Evolutionary conservation across 2,113 vertebrate species (phyloP).

Genomic region (Ciconia stormi): DNA sequence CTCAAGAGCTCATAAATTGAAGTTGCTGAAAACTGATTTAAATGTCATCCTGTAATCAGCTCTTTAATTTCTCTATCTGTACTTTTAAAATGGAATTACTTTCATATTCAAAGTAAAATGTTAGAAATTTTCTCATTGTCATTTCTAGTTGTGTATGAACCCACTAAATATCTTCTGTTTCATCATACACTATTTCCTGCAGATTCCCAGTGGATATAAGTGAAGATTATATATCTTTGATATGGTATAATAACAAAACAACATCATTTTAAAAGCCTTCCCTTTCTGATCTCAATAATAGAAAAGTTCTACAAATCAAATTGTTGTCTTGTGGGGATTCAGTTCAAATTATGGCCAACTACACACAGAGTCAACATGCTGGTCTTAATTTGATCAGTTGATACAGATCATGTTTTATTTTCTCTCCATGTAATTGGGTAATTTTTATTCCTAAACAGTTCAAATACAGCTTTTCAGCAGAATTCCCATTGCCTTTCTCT

Average conservation of each 20-base stretch:
- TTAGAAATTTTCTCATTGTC: background rate
- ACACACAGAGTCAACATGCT: background rate
- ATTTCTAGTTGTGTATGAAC: background rate
- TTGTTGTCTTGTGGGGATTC: background rate
- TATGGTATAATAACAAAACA: background rate
- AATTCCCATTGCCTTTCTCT: background rate
- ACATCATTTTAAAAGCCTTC: background rate
- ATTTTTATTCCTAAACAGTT: background rate
- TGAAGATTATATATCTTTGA: background rate
- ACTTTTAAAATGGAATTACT: background rate
- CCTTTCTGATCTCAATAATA: background rate
- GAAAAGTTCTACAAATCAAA: background rate
- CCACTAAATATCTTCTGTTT: background rate
- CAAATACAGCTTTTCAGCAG: background rate
- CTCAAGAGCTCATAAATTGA: background rate
- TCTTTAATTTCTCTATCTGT: background rate
- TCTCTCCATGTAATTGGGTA: background rate
- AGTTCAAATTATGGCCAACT: background rate
- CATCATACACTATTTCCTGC: background rate
- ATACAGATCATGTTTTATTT: constrained; percentile 11
- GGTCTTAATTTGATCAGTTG: background rate
- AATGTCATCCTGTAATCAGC: constrained; percentile 4
- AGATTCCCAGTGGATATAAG: background rate
- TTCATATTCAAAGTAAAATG: background rate
- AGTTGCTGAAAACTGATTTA: constrained; percentile 2